Conservation (phyloP, 2,113 vertebrate genomes). For the Paraplagusia blochii region DNA sequence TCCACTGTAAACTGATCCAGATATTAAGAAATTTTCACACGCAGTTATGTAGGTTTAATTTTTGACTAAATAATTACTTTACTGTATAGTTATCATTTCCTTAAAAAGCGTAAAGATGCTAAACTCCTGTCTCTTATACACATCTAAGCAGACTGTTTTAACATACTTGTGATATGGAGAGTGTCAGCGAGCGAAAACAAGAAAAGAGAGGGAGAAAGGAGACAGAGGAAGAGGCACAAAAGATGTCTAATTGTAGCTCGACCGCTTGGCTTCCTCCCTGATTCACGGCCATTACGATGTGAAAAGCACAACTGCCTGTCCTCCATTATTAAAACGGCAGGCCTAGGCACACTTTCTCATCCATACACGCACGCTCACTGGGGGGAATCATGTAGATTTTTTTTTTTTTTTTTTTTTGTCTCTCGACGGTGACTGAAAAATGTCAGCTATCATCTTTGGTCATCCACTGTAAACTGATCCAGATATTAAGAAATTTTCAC, state of each 20-base stretch:
- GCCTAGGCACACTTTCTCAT: slow-evolving; percentile 59
- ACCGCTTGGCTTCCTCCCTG: slow-evolving; percentile 96
- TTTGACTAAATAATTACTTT: no score
- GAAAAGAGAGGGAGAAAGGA: slow-evolving; percentile 88
- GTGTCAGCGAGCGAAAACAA: slow-evolving; percentile 80
- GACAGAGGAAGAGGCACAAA: slow-evolving; percentile 88
- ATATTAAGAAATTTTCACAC: slow-evolving; percentile 5
- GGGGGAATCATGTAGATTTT: slow-evolving; percentile 57
- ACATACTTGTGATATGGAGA: slow-evolving; percentile 89
- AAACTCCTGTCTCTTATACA: no score
- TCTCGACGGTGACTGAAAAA: slow-evolving; percentile 36
- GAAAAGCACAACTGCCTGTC: slow-evolving; percentile 80
- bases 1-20: slow-evolving; percentile 21
- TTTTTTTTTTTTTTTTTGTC: no score
- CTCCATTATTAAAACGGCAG: slow-evolving; percentile 71
- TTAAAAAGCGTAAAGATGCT: no score
- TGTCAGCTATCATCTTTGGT: slow-evolving; percentile 36
- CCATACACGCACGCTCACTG: slow-evolving; percentile 57
- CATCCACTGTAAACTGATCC: slow-evolving; percentile 25
- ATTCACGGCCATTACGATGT: slow-evolving; percentile 93
- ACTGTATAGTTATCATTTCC: no score
- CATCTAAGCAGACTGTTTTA: slow-evolving; percentile 94
- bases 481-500: slow-evolving; percentile 5
- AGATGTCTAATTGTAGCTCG: slow-evolving; percentile 92
- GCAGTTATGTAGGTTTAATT: background rate